Conservation (phyloP, 2,888 invertebrate species). For the Habroteleia sp. region DNA sequence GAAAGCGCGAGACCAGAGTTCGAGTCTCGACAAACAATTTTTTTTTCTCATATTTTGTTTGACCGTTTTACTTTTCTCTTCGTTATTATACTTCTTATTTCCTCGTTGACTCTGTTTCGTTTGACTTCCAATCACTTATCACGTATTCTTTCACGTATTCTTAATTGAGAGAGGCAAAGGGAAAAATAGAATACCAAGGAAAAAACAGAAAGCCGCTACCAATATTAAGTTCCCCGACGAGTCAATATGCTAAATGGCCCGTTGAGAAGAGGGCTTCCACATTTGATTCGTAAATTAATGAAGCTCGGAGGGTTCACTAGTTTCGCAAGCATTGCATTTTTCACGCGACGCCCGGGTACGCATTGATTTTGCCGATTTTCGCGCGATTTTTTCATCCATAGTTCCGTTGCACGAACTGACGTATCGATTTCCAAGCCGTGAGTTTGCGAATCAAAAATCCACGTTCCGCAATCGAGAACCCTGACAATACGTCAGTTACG, state of each 20-base stretch:
- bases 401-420: constrained; percentile 18
- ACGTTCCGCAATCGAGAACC: constrained; percentile 68
- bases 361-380: constrained; percentile 50
- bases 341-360: constrained; percentile 21
- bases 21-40: no score
- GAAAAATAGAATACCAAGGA: constrained; percentile 42
- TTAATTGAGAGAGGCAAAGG: constrained; percentile 55
- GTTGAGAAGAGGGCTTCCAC: constrained; percentile 78
- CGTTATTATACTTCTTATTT: constrained; percentile 38
- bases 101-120: constrained; percentile 34
- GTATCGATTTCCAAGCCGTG: constrained; percentile 36
- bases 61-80: constrained; percentile 5
- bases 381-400: constrained; percentile 22
- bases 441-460: constrained; percentile 72
- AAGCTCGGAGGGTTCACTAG: constrained; percentile 36
- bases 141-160: constrained; percentile 41
- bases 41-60: constrained; percentile 39
- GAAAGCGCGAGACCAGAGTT: constrained; percentile 59
- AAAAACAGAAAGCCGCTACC: constrained; percentile 44
- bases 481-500: constrained; percentile 31
- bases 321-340: constrained; percentile 34
- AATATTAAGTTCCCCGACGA: constrained; percentile 71
- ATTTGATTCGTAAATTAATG: constrained; percentile 75
- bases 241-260: constrained; percentile 79
- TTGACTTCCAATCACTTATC: constrained; percentile 33